Percentiles rank a stretch among this genome's conserved stretches.
Conservation (phyloP, 2,797 vertebrate genomes). For the Amniataba percoides region DNA sequence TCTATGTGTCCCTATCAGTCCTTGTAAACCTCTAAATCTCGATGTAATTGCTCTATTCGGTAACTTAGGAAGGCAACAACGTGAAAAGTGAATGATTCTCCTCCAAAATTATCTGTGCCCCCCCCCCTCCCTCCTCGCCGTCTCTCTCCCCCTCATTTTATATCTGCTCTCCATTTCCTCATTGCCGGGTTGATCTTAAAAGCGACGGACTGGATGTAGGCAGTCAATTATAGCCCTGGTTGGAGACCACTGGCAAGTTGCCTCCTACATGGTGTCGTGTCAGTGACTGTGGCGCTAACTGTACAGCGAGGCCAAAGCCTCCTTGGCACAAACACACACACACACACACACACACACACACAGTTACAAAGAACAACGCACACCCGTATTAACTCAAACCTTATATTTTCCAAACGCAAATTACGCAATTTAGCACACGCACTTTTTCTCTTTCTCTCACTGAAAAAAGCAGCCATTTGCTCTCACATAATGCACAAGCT, state of each 20-base stretch:
- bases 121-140: background rate
- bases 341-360: background rate
- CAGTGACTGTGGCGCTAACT: slow-evolving; percentile 37
- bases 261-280: slow-evolving; percentile 43
- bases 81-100: slow-evolving; percentile 8
- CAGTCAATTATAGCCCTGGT: slow-evolving; percentile 47
- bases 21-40: slow-evolving; percentile 49
- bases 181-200: slow-evolving; percentile 26
- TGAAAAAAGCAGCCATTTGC: slow-evolving; percentile 19
- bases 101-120: slow-evolving; percentile 13
- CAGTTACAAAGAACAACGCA: background rate
- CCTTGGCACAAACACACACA: background rate
- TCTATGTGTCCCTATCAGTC: slow-evolving; percentile 25
- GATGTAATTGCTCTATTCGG: slow-evolving; percentile 30
- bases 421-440: slow-evolving; percentile 23
- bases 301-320: slow-evolving; percentile 37
- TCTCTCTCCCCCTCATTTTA: background rate
- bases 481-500: slow-evolving; percentile 43
- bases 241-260: slow-evolving; percentile 34
- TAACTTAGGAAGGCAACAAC: background rate
- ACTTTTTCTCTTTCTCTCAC: slow-evolving; percentile 4
- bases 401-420: slow-evolving; percentile 25
- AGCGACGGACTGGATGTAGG: slow-evolving; percentile 27
- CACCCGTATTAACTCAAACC: slow-evolving; percentile 2
- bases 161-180: slow-evolving; percentile 2